phyloP scores from a whole-genome alignment of 2,888 invertebrate genomes.

The Augochlorella aurata region DNA sequence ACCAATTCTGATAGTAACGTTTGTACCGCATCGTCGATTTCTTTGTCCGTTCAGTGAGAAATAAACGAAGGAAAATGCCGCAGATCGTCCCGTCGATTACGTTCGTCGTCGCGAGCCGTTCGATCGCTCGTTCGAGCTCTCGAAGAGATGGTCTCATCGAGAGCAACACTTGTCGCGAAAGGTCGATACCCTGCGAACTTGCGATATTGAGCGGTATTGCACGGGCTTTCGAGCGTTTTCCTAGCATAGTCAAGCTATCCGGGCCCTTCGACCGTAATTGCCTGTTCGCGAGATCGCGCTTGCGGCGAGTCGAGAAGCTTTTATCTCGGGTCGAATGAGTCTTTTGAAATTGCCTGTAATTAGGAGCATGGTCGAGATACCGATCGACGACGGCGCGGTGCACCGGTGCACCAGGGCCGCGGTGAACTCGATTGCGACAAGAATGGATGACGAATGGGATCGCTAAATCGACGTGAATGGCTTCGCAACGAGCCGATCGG shows the following conservation, averaged over 20 bases:
- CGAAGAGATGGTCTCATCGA: conserved; percentile 27
- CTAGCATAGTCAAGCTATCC: conserved; percentile 7
- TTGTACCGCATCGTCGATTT: neutral
- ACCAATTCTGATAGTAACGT: conserved; percentile 2
- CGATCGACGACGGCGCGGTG: conserved; percentile 16
- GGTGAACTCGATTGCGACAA: conserved; percentile 24
- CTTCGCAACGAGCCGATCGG: conserved; percentile 38
- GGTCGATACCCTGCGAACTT: conserved; percentile 18
- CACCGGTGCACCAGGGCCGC: neutral
- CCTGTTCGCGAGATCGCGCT: neutral
- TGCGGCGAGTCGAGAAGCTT: neutral
- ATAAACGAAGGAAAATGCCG: conserved; percentile 12
- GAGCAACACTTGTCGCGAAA: conserved; percentile 25
- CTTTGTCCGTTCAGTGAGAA: neutral
- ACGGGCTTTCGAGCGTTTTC: conserved; percentile 19
- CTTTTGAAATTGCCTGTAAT: conserved; percentile 26
- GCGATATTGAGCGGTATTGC: neutral
- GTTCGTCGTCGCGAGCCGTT: neutral
- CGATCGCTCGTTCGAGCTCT: conserved; percentile 30
- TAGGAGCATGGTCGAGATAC: conserved; percentile 18
- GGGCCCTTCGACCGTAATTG: neutral
- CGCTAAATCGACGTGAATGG: conserved; percentile 43
- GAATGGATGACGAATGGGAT: conserved; percentile 38
- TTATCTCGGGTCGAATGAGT: neutral
- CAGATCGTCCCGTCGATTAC: conserved; percentile 20